Percentiles rank a stretch among this genome's conserved stretches.
Evolutionary conservation across 2,888 invertebrate species (phyloP).

Genomic region (Morpho achilles): DNA sequence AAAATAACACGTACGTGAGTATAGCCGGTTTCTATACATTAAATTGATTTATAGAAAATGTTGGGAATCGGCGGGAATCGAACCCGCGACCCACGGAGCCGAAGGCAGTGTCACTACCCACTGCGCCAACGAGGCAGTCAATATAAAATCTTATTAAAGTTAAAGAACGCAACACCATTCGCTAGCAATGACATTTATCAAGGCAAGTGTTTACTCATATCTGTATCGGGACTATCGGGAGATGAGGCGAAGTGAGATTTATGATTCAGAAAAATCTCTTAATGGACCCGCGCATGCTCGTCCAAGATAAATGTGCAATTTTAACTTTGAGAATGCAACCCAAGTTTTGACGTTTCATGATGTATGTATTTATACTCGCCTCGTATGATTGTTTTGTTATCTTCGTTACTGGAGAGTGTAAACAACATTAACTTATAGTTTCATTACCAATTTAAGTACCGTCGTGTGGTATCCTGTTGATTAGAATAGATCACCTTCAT

Average conservation of each 20-base stretch:
- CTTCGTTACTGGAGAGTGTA: constrained; percentile 2
- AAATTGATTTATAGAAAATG: no score
- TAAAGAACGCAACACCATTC: constrained; percentile 23
- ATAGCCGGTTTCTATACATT: no score
- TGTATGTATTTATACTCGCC: constrained; percentile 59
- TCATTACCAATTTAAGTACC: no score
- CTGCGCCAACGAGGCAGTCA: no score
- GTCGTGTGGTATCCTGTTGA: no score
- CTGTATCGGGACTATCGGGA: constrained; percentile 58
- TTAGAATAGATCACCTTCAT: no score
- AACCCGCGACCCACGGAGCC: no score
- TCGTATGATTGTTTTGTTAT: constrained; percentile 30
- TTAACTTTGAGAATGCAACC: constrained; percentile 74
- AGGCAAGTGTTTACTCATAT: constrained; percentile 59
- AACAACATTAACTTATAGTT: no score
- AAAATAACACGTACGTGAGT: no score
- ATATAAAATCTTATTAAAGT: no score
- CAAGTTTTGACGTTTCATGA: constrained; percentile 72
- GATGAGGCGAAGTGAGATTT: constrained; percentile 77
- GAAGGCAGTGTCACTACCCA: no score
- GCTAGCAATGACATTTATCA: constrained; percentile 29
- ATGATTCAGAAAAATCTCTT: constrained; percentile 77
- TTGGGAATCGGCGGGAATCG: no score
- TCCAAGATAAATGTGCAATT: constrained; percentile 76
- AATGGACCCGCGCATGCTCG: constrained; percentile 73